These are phyloP conservation scores for Papilio helenus DNA, from an alignment of 1,140 invertebrate species.

Conservation along the genomic window DNA sequence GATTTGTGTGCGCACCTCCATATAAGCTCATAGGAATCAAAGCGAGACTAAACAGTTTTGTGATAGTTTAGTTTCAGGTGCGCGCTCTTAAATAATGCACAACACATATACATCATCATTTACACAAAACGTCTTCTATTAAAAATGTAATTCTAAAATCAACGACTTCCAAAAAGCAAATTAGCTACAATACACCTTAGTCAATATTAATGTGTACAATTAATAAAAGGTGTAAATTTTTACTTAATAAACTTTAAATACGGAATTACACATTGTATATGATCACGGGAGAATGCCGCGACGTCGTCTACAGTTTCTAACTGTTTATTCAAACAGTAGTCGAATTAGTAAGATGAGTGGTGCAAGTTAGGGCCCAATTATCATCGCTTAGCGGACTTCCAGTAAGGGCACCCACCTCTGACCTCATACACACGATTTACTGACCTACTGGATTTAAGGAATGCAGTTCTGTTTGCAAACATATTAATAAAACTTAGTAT, in stretches of 20 bases:
- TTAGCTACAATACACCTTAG: neutral
- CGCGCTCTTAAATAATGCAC: too few species aligned
- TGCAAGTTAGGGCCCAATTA: constrained; percentile 65
- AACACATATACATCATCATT: too few species aligned
- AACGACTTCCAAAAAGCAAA: too few species aligned
- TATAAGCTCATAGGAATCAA: too few species aligned
- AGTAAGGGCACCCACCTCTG: constrained; percentile 57
- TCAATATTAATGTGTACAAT: neutral
- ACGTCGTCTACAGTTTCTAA: constrained; percentile 54
- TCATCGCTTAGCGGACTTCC: constrained; percentile 54
- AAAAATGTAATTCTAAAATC: too few species aligned
- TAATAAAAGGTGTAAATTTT: neutral
- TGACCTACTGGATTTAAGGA: constrained; percentile 51
- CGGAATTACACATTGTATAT: neutral
- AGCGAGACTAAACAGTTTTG: too few species aligned
- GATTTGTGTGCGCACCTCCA: too few species aligned
- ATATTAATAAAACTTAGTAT: neutral
- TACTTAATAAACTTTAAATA: neutral
- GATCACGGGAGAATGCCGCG: constrained; percentile 33
- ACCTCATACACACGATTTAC: constrained; percentile 56
- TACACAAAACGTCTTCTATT: too few species aligned
- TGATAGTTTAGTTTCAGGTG: too few species aligned
- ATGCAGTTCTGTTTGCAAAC: neutral
- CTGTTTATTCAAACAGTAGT: constrained; percentile 58
- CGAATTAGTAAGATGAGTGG: constrained; percentile 60